Evolutionary conservation across 1,140 invertebrate species (phyloP).

Genomic region (Epicauta chinensis): DNA sequence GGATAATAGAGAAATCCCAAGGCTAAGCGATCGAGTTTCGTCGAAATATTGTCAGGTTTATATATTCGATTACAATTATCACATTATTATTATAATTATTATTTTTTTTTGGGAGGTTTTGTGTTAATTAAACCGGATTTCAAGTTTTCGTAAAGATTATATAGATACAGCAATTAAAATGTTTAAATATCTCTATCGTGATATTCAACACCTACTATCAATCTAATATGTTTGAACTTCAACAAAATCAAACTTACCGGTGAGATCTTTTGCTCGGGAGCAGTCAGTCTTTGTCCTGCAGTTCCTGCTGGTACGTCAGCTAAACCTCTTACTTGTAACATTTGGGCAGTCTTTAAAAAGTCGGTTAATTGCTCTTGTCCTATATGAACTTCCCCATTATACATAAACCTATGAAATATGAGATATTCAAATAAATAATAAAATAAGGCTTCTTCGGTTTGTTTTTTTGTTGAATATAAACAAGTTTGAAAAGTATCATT

Average conservation of each 20-base stretch:
- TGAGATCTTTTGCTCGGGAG: constrained; percentile 52
- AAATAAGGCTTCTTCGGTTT: constrained; percentile 2
- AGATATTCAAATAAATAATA: neutral
- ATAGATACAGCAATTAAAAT: too few relatives aligned
- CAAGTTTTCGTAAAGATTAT: too few relatives aligned
- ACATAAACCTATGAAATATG: constrained; percentile 70
- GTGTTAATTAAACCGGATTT: too few relatives aligned
- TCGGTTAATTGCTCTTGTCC: constrained; percentile 82
- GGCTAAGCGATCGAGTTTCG: constrained; percentile 26
- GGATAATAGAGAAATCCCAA: constrained; percentile 24
- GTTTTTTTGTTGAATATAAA: constrained; percentile 8
- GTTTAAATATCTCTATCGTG: neutral
- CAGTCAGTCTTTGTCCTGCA: constrained; percentile 45
- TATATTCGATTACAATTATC: too few relatives aligned
- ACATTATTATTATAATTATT: too few relatives aligned
- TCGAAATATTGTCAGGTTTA: constrained; percentile 1
- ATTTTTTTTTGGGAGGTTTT: too few relatives aligned
- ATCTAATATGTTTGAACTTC: neutral
- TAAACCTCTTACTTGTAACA: constrained; percentile 82
- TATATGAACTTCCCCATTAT: constrained; percentile 89
- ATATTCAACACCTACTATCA: neutral
- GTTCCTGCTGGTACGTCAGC: constrained; percentile 65
- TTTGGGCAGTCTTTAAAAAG: constrained; percentile 84
- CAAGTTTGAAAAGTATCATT: constrained; percentile 2
- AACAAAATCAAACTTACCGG: constrained; percentile 33